Evolutionary conservation across 2,113 vertebrate species (phyloP), one percentile per base, ranked within the genome.

Genomic region (Leptocoma aspasia): DNA sequence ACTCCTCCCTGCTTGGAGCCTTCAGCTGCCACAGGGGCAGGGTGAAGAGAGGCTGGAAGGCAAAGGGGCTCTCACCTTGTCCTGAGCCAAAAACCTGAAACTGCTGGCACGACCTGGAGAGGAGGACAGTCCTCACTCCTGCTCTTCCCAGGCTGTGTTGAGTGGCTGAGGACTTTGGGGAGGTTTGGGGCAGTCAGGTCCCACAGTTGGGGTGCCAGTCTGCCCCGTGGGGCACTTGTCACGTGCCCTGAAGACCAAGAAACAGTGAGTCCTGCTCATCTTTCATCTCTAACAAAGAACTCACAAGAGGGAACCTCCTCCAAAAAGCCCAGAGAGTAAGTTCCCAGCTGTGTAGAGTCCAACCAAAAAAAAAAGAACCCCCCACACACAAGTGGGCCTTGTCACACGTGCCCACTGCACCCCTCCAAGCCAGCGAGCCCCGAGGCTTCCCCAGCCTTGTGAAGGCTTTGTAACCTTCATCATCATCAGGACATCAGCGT

Each of bases 131-230:
- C 18, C 77, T 14, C 3, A 0, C 24, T 21, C 14, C 65, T 50
- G 49, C 42, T 33, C 30, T 10, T 35, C 26, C 44, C 2, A 1
- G 44, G 27, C 52, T 44, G 41, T 3, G 2, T 2, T 3, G 5
- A 27, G 4, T 6, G 39, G 61, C 41, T 9, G 0, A 37, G 20
- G 49, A 21, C 15, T 31, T 31, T 8, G 3, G 68, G 82, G 42
- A 26, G 57, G 15, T 30, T 14, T 85, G 78, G 75, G 31, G 3
- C 33, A 70, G 33, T 4, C 15, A 3, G n/a, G 5, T 5, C 23
- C 1, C 5, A 54, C 44, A 26, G 53, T 22, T n/a, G 0, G 0
- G 1, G 35, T 57, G 61, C 24, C 28, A 37, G 4, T 5, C 33
- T 21, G 33, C 26, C 2, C 33, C 0, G 2, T 2, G 37, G 45